Base-by-base conservation (phyloP, 2,113 vertebrate species). In the Butorides virescens region DNA sequence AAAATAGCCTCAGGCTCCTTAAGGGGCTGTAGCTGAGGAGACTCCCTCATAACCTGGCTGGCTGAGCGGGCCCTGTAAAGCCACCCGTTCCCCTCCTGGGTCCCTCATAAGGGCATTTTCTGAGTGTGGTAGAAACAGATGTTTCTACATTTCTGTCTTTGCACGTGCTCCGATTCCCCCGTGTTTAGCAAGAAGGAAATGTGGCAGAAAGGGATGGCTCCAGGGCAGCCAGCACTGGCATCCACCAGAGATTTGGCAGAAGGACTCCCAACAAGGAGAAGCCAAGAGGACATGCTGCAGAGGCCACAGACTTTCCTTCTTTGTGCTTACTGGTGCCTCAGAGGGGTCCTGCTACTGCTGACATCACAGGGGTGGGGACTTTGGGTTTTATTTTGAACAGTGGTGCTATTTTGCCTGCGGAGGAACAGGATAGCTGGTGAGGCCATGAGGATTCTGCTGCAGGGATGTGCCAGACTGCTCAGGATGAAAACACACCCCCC, bases 141-240 rank as follows among this genome's bases (percentile, higher is more conserved):
- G 7, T 46, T 66, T 73, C 53, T 79, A 34, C 4, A 5, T 53
- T 83, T 82, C n/a, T 86, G 59, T 46, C 53, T 84, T 46, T 71
- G 27, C 17, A 7, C 2, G 13, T 29, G 13, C 29, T 79, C 27
- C 0, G 6, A 8, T 75, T 83, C 15, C 36, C 20, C 22, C 0
- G 0, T 32, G 63, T 26, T 93, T 56, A 87, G 70, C 46, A 30
- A 81, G 81, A 74, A 70, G 53, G 42, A 86, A 76, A 56, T 5
- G 1, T 5, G 32, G 75, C 67, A 49, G 29, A 68, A 83, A 11
- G 19, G 19, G 27, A 16, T 44, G 30, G 50, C 39, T 74, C 20
- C 37, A 23, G 56, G 37, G 23, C 20, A 66, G 63, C 55, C 62
- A 90, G 11, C 7, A 6, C 39, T 76, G 32, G 32, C 56, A 30